Percentiles rank a stretch among this genome's conserved stretches.
These are phyloP conservation scores for Spea bombifrons DNA, from an alignment of 2,113 vertebrate species.

Conservation along the genomic window DNA sequence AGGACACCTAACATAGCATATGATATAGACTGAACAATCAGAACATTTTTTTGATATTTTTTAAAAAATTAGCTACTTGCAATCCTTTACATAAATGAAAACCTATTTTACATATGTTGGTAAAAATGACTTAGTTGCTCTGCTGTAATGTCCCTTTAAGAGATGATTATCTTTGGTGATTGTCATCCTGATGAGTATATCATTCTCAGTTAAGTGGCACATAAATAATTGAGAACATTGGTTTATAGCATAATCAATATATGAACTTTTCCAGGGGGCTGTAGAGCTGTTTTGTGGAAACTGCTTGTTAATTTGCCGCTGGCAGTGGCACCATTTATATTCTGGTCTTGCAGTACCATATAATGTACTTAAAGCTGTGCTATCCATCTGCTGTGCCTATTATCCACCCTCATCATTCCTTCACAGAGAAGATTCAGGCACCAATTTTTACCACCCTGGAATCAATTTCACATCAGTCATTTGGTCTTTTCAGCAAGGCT, in stretches of 20 bases:
- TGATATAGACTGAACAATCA: no score
- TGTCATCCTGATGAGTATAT: not conserved
- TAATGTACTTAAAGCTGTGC: slow-evolving; percentile 47
- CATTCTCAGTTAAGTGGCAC: not conserved
- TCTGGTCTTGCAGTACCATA: slow-evolving; percentile 41
- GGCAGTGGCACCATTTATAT: slow-evolving; percentile 45
- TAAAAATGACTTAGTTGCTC: no score
- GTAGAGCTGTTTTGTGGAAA: not conserved
- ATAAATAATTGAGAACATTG: not conserved
- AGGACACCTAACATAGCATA: no score
- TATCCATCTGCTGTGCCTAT: slow-evolving; percentile 49
- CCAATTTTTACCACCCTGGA: slow-evolving; percentile 22
- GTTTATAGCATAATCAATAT: not conserved
- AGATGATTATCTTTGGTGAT: not conserved
- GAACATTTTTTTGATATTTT: no score
- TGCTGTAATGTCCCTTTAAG: not conserved
- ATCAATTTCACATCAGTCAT: slow-evolving; percentile 50
- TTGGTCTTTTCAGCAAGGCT: slow-evolving; percentile 14
- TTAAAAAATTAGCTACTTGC: no score
- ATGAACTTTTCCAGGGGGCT: not conserved
- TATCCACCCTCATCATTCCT: slow-evolving; percentile 46
- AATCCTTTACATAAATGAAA: no score
- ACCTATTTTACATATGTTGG: no score
- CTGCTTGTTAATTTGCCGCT: not conserved
- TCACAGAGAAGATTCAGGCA: slow-evolving; percentile 49